Evolutionary conservation across 2,113 vertebrate species (phyloP).

Genomic region (Macroglossus sobrinus): DNA sequence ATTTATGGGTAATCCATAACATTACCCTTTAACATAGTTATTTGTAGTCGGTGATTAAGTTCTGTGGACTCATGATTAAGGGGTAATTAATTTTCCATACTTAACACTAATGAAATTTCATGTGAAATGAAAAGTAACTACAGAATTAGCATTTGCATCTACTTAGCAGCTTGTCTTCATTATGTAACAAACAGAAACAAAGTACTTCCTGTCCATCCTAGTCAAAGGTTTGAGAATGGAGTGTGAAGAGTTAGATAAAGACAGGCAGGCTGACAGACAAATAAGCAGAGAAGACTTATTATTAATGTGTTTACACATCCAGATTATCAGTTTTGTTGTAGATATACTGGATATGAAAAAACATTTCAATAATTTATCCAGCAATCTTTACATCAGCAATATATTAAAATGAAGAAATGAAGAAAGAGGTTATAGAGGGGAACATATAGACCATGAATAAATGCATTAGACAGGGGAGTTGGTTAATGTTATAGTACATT

Average conservation of each 20-base stretch:
- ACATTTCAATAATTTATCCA: slow-evolving; percentile 82
- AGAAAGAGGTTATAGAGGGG: slow-evolving; percentile 76
- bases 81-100: slow-evolving; percentile 62
- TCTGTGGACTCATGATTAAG: slow-evolving; percentile 53
- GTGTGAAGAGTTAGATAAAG: background rate
- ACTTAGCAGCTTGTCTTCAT: background rate
- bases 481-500: slow-evolving; percentile 81
- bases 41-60: slow-evolving; percentile 43
- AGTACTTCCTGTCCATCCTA: background rate
- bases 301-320: slow-evolving; percentile 73
- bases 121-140: slow-evolving; percentile 56
- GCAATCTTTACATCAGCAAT: slow-evolving; percentile 82
- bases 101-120: slow-evolving; percentile 52
- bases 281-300: slow-evolving; percentile 54
- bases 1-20: slow-evolving; percentile 60
- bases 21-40: slow-evolving; percentile 65
- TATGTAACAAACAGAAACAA: background rate
- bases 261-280: background rate
- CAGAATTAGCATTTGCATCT: slow-evolving; percentile 3
- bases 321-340: slow-evolving; percentile 72
- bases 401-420: slow-evolving; percentile 82
- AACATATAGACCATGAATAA: slow-evolving; percentile 80
- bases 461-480: slow-evolving; percentile 75
- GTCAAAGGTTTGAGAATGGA: background rate
- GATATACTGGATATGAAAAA: slow-evolving; percentile 74